Evolutionary conservation across 2,888 invertebrate genomes (phyloP), one percentile per base, ranked within the genome.

Genomic region (Apotomis betuletana): DNA sequence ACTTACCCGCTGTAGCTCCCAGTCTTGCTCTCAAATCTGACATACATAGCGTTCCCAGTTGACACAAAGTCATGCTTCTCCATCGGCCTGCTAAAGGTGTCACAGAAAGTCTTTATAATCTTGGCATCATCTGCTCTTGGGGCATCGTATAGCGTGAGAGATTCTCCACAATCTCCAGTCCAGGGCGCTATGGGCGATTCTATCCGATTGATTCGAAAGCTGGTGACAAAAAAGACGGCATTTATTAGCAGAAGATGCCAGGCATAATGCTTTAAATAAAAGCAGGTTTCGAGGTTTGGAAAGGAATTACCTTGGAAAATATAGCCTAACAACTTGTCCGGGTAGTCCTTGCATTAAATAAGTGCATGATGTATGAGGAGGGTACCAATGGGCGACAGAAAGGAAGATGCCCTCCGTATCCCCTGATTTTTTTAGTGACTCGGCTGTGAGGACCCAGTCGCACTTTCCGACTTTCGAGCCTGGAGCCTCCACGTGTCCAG

Each of bases 351-450:
- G 96, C 92, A 98, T 97, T 77, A 97, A 94, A 86, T 98, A 98
- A 57, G 97, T 97, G 89, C 98, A 98, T 12, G 97, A 97, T 0
- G 98, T 98, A 84, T 97, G 97, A 0, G 98, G 97, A 0, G 98
- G 98, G 85, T 98, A 98, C 98, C 98, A 98, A 84, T 98, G 98
- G 0, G 97, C 97, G 12, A 98, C 97, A 0, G 97, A 97, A 27
- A 98, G 94, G 88, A 98, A 98, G 78, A 98, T 97, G 5, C 97
- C 98, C 83, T 98, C 97, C 44, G 96, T 96, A 84, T 96, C 97
- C 41, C 97, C 96, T 63, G 96, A 96, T 78, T 96, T 95, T 83
- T 95, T 94, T 36, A 98, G 90, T 52, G 96, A 96, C 79, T 97
- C 96, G 63, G 97, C 97, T 69, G 96, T 97, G 62, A 98, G 94